Evolutionary conservation across 2,113 vertebrate species (phyloP), one percentile per base, ranked within the genome.

Genomic region (Canis aureus): DNA sequence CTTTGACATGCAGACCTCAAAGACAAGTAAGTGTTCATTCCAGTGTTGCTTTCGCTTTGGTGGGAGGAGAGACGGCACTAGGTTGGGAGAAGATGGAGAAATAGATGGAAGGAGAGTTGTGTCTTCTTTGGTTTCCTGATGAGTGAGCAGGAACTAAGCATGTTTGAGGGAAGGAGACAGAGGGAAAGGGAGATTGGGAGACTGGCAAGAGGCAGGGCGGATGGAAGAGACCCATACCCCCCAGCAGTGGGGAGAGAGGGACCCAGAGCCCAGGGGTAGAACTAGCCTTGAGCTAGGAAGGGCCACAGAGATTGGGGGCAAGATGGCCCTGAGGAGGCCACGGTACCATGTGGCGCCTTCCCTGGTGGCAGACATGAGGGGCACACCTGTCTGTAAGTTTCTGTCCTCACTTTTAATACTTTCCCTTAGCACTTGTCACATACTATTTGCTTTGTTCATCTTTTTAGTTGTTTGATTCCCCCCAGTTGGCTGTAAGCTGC

Each of bases 41-140:
- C 20, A 12, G 57, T 67, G 76, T 69, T 83, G 66, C 90, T 76
- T 51, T 92, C 20, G 19, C 27, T 92, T 89, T 93, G 92, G 78
- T 49, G 22, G 71, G 62, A 95, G 29, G 67, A 78, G 23, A 32
- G 69, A 12, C 11, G 69, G 25, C 32, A 20, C 32, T 32, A 59
- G 23, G 23, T 12, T 38, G 16, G 23, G 57, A 13, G 23, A 17
- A 38, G 15, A 29, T 51, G 22, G 55, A 60, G 57, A 81, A 76
- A 11, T 59, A 60, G 60, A 60, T 32, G 35, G 83, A 51, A 55
- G 64, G 73, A 82, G 23, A 66, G 27, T 15, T 7, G 32, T 25
- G 57, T 57, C 15, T 57, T 96, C 12, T 64, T 85, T 86, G 57
- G 25, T 60, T 89, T 82, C 59, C 57, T 32, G 23, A 27, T 81